These are phyloP conservation scores for Dasyurus viverrinus DNA, from an alignment of 2,113 vertebrate species.

Conservation along the genomic window DNA sequence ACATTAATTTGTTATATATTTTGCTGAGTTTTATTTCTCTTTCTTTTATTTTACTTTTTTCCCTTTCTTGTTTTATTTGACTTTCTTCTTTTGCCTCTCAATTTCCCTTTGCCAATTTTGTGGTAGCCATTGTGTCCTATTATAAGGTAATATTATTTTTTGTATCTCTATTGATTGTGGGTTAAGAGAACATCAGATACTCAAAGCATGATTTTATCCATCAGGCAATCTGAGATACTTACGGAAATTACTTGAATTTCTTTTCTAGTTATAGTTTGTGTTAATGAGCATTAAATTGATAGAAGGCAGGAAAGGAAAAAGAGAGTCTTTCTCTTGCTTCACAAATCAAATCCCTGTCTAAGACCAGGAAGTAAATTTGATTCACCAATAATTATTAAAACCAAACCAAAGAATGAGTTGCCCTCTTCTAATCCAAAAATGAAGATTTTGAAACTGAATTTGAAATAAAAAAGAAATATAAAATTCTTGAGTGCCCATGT, in stretches of 20 bases:
- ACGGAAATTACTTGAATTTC: too few species aligned
- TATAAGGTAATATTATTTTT: too few species aligned
- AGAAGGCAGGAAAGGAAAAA: too few species aligned
- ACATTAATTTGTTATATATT: neutral
- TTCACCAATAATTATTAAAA: constrained; percentile 12
- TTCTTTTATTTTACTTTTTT: neutral
- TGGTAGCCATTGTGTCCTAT: neutral
- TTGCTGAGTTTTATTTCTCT: neutral
- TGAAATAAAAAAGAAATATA: neutral
- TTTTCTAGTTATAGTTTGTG: too few species aligned
- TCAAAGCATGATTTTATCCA: too few species aligned
- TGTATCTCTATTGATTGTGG: too few species aligned
- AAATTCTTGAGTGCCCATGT: neutral
- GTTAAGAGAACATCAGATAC: too few species aligned
- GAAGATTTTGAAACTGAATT: neutral
- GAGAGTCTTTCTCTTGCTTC: neutral
- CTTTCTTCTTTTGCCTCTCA: neutral
- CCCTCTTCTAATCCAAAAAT: neutral
- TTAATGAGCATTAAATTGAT: too few species aligned
- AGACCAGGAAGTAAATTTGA: neutral
- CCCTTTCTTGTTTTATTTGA: neutral
- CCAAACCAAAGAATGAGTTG: neutral
- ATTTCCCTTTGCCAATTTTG: neutral
- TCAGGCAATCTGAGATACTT: too few species aligned
- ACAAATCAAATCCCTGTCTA: neutral